Percentiles rank a stretch among this genome's conserved stretches.
Conservation (phyloP, 2,113 vertebrate species). For the Gavia stellata region DNA sequence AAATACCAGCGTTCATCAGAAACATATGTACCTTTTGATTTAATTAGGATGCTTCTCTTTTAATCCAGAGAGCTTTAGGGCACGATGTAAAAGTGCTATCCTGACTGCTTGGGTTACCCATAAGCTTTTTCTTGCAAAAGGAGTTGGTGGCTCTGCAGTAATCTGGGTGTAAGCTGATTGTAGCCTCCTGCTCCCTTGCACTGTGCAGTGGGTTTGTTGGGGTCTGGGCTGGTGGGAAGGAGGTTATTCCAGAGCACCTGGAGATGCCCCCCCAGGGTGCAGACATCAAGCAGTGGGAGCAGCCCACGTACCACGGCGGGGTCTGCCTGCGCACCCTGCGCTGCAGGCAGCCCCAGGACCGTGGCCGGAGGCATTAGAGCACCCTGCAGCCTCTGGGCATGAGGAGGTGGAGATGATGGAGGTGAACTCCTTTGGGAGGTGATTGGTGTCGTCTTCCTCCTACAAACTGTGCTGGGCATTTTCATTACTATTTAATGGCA, state of each 20-base stretch:
- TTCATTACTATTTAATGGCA: background rate
- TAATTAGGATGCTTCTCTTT: background rate
- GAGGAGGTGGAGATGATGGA: background rate
- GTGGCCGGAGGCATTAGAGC: background rate
- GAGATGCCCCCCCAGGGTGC: background rate
- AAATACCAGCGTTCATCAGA: background rate
- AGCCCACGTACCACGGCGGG: fast-evolving
- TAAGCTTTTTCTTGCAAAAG: background rate
- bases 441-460: background rate
- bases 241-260: background rate
- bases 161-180: background rate
- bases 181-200: background rate
- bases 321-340: background rate
- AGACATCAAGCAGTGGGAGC: background rate
- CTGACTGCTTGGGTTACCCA: background rate
- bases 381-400: background rate
- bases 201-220: background rate
- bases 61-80: background rate
- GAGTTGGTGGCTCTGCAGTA: background rate
- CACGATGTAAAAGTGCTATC: background rate
- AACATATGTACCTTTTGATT: background rate
- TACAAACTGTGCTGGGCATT: background rate
- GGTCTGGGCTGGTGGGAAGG: background rate
- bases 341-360: background rate
- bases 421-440: background rate